Conservation (phyloP, 1,140 invertebrate species). For the Idris sp. region DNA sequence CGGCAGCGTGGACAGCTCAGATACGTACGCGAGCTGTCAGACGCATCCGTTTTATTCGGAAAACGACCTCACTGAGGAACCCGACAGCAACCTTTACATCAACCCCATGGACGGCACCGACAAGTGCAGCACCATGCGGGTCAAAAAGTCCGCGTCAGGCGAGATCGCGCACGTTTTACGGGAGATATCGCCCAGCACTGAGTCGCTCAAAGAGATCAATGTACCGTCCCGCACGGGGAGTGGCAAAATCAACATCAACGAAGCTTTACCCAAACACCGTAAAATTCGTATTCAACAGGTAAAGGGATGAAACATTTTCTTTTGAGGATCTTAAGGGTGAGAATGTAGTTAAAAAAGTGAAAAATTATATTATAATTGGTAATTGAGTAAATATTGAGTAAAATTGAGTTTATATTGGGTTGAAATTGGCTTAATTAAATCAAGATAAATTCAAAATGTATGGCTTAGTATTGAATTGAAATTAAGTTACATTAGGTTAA, state of each 20-base stretch:
- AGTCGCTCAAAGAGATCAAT: slow-evolving; percentile 73
- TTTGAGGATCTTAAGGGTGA: too few species aligned
- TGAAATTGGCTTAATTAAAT: too few species aligned
- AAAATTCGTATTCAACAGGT: slow-evolving; percentile 92
- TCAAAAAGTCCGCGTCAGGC: slow-evolving; percentile 88
- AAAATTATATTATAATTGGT: too few species aligned
- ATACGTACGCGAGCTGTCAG: slow-evolving; percentile 97
- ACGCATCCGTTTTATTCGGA: slow-evolving; percentile 94
- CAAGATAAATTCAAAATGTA: too few species aligned
- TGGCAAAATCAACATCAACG: slow-evolving; percentile 82
- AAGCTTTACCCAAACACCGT: slow-evolving; percentile 87
- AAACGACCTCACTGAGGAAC: slow-evolving; percentile 86
- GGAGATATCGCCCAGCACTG: slow-evolving; percentile 69
- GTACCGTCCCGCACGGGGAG: slow-evolving; percentile 55
- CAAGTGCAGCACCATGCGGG: slow-evolving; percentile 73
- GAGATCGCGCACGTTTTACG: slow-evolving; percentile 81
- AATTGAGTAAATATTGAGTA: too few species aligned
- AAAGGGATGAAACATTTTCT: too few species aligned
- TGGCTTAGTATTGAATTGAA: too few species aligned
- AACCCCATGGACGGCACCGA: slow-evolving; percentile 88
- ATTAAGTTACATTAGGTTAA: too few species aligned
- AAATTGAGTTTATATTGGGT: too few species aligned
- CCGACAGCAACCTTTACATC: slow-evolving; percentile 92
- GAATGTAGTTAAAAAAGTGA: too few species aligned
- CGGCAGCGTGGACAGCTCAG: slow-evolving; percentile 89